These are phyloP conservation scores for Listronotus bonariensis DNA, from an alignment of 1,140 invertebrate species.

Conservation along the genomic window DNA sequence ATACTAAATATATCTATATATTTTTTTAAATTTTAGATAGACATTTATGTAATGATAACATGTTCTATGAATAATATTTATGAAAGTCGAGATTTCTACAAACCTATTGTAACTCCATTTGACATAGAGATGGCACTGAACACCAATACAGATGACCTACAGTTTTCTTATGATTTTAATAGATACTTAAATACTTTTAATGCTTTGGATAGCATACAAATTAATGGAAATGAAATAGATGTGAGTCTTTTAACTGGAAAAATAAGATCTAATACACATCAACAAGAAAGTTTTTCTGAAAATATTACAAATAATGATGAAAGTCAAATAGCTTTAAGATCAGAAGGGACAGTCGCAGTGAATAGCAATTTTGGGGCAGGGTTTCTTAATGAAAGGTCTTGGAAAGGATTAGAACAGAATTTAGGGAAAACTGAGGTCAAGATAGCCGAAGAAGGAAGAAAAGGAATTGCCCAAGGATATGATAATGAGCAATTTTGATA, in stretches of 20 bases:
- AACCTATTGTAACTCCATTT: slow-evolving; percentile 88
- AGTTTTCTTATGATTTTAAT: slow-evolving; percentile 58
- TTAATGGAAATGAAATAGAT: slow-evolving; percentile 56
- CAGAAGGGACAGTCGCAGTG: slow-evolving; percentile 54
- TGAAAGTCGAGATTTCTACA: slow-evolving; percentile 84
- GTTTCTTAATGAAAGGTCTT: slow-evolving; percentile 67
- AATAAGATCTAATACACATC: slow-evolving; percentile 57
- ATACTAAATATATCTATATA: too few species aligned
- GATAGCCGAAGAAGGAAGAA: slow-evolving; percentile 65
- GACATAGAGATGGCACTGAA: slow-evolving; percentile 91
- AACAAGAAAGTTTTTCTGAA: slow-evolving; percentile 44
- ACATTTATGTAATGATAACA: slow-evolving; percentile 87
- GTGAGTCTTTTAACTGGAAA: slow-evolving; percentile 73
- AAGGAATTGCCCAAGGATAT: slow-evolving; percentile 64
- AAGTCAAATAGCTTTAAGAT: slow-evolving; percentile 47
- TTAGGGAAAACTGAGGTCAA: slow-evolving; percentile 68
- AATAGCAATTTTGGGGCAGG: slow-evolving; percentile 61
- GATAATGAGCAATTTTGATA: slow-evolving; percentile 51
- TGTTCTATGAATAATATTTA: slow-evolving; percentile 88
- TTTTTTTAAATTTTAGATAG: slow-evolving; percentile 67
- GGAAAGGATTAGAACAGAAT: slow-evolving; percentile 76
- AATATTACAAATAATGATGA: not conserved
- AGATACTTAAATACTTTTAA: slow-evolving; percentile 52
- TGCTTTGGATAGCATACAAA: slow-evolving; percentile 43
- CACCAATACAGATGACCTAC: slow-evolving; percentile 43